Base-by-base conservation (phyloP, 2,113 vertebrate genomes). In the Mohoua ochrocephala region DNA sequence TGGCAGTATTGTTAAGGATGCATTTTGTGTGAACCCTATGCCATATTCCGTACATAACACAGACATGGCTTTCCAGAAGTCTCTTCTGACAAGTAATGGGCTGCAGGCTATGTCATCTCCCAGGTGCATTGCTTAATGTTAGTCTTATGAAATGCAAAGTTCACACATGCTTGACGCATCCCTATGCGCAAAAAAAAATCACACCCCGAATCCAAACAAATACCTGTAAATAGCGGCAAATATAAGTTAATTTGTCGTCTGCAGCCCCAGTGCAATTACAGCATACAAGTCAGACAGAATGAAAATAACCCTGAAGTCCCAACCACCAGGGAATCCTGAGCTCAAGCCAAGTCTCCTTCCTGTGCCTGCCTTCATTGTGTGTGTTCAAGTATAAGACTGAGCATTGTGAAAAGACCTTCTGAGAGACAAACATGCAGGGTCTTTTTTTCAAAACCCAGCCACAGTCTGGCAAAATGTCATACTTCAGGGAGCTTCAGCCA, bases 361-460 rank as follows among this genome's bases (percentile, higher is more conserved):
- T 89, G 71, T 42, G 75, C 68, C 63, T 4, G 47, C 70, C 70
- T 87, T 89, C 90, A 79, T 82, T 97, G 83, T 93, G 74, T 92
- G 65, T 93, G 80, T 84, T 89, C 23, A 11, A 91, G 67, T 85
- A 24, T 77, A 79, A 91, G 90, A 88, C 53, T 57, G 88, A 81
- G 30, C 54, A 82, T 73, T 88, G 76, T 95, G 95, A 80, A 95
- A 96, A 92, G 74, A 82, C 70, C 37, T 92, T 94, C 86, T 93
- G 37, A 81, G 75, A 94, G 47, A 91, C 82, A 95, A 93, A 92
- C 39, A 18, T 49, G 20, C 2, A 0, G n/a, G 13, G 4, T 7
- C 19, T 49, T 84, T 71, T 44, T 50, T 44, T 26, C 54, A 49
- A 86, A 91, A 53, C n/a, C 50, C 67, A 84, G 30, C 31, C 59